A percentile compares a stretch with the other conserved stretches of the same genome.
Conservation (phyloP, 2,888 invertebrate genomes). For the Limnephilus auricula region DNA sequence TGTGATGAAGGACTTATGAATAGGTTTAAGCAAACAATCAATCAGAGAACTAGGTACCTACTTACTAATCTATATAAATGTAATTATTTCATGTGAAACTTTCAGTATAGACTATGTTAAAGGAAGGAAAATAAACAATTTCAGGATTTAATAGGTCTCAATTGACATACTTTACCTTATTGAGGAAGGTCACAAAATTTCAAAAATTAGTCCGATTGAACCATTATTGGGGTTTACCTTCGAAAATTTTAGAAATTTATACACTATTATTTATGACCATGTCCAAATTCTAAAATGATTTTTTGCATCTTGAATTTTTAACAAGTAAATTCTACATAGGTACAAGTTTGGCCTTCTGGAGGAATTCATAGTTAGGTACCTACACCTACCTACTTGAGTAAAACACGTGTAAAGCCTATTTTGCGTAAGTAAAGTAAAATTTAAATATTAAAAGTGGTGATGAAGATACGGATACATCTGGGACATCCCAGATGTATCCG, state of each 20-base stretch:
- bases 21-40: not conserved
- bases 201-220: not conserved
- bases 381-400: not conserved
- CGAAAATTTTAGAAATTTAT: not conserved
- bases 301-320: not conserved
- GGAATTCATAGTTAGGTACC: not conserved
- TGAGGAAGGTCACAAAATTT: not conserved
- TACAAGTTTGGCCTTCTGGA: not conserved
- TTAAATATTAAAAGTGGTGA: too few relatives aligned
- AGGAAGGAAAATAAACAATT: not conserved
- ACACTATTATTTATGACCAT: not conserved
- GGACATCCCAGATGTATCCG: too few relatives aligned
- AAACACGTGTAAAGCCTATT: not conserved
- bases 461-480: too few relatives aligned
- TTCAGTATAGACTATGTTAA: not conserved
- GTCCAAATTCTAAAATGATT: not conserved
- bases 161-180: too few relatives aligned
- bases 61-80: not conserved
- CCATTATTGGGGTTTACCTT: not conserved
- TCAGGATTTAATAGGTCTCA: not conserved
- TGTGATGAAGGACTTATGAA: constrained; percentile 17
- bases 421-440: too few relatives aligned
- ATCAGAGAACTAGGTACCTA: not conserved
- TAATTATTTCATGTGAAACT: not conserved
- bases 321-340: not conserved